A percentile compares a stretch with the other conserved stretches of the same genome.
These are phyloP conservation scores for Cynopterus brachyotis DNA, from an alignment of 2,113 vertebrate genomes.

Conservation along the genomic window DNA sequence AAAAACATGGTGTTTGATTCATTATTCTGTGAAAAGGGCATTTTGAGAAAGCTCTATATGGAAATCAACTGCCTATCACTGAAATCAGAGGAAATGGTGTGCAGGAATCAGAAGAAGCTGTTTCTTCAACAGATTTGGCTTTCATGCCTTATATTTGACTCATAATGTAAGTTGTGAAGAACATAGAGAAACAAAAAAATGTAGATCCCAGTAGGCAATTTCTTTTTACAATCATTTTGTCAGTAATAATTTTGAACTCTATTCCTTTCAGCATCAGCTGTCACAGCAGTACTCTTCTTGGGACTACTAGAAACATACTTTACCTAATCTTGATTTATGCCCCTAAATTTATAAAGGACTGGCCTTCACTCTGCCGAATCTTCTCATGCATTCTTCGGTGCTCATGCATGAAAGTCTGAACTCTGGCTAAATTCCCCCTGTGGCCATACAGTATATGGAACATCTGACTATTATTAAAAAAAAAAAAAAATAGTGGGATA, in stretches of 20 bases:
- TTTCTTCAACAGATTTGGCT: conserved; percentile 76
- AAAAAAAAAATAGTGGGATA: background rate
- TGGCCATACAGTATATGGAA: background rate
- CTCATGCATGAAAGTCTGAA: conserved; percentile 33
- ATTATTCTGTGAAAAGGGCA: conserved; percentile 50
- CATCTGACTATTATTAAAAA: background rate
- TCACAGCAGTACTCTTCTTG: background rate
- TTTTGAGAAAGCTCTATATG: conserved; percentile 24
- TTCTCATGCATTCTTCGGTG: background rate
- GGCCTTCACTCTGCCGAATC: background rate
- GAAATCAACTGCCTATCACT: conserved; percentile 64
- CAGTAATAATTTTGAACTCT: conserved; percentile 68
- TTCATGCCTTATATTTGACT: conserved; percentile 60
- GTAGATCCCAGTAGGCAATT: conserved; percentile 55
- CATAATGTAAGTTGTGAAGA: conserved; percentile 58
- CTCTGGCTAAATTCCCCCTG: background rate
- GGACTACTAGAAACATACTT: conserved; percentile 38
- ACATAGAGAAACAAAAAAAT: conserved; percentile 44
- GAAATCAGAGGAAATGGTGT: conserved; percentile 53
- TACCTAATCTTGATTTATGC: conserved; percentile 61
- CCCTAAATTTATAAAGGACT: background rate
- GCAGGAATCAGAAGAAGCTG: conserved; percentile 38
- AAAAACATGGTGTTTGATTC: background rate
- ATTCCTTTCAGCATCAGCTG: conserved; percentile 48
- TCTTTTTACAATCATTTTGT: conserved; percentile 63